Evolutionary conservation across 2,797 vertebrate genomes (phyloP), one percentile per base, ranked within the genome.

Genomic region (Discoglossus pictus): DNA sequence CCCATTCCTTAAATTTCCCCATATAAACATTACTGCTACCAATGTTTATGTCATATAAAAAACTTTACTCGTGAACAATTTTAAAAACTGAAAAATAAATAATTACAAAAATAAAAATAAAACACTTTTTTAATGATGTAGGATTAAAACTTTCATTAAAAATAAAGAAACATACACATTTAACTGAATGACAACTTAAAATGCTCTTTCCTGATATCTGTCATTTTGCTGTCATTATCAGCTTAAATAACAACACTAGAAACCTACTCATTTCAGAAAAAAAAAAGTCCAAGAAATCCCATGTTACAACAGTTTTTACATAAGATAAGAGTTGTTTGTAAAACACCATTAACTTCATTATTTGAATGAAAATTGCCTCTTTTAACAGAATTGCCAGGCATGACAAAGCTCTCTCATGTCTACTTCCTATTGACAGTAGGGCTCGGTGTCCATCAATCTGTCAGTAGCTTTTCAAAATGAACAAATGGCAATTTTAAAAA

Each of bases 341-440:
- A 69, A 55, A 69, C 18, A 54, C 39, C 55, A 69, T 40, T 69
- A 69, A 62, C 50, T 68, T 58, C 34, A 15, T 20, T 51, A 42
- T 18, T 34, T 44, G 50, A 44, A 65, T 24, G 18, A 46, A 24
- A 65, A 46, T 23, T 9, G 24, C 27, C 4, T 44, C 38, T 60
- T 68, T 52, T 58, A 24, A 42, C 23, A 24, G 20, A 55, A 50
- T n/a, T 38, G 58, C 6, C 13, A 74, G 24, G 23, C 4, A 62
- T 17, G 35, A 16, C 2, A 3, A 66, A 75, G 46, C 1, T 1
- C 1, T 25, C 69, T 40, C 0, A n/a, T 40, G 42, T 46, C 73
- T 27, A 4, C 44, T 56, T 64, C 34, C 1, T 62, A 75, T 68
- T 61, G 7, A 61, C 58, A 65, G 65, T 23, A 72, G 1, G 13